Base-by-base conservation (phyloP, 2,888 invertebrate genomes). In the Ennomos erosarius region DNA sequence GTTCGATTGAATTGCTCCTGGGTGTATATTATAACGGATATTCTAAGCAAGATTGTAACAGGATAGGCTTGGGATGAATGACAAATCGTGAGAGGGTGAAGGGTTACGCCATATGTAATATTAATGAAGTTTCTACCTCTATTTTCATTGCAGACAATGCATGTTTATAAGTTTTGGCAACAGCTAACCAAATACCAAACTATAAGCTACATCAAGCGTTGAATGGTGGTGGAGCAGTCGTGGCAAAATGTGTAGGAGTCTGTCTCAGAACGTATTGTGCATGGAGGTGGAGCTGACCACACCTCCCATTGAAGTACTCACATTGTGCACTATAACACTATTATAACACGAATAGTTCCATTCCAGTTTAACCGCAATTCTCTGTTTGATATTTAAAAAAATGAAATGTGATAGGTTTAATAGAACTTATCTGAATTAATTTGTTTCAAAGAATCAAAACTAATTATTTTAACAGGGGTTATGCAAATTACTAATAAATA, bases 271-370 rank as follows among this genome's bases (percentile, higher is more conserved):
- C 36, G 16, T 43, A 52, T 54, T 57, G 55, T 55, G 38, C 58
- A 1, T 10, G 1, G 53, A 62, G 78, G 80, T 73, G 78, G 67
- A 62, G 62, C 39, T 45, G 55, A 56, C 63, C 67, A 69, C 77
- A 61, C 81, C 78, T 55, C 60, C 69, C 64, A 74, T 76, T 75
- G 64, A 71, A 68, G 54, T 54, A 57, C 62, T 69, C 47, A 59
- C 67, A 75, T 78, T 76, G 75, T 75, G 2, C 6, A 42, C 36
- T 49, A 74, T 26, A 6, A 26, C 6, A 42, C 36, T 49, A 74
- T 26, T 26, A 26, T 26, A 26, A 5, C 26, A 26, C 26, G 5
- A 26, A 26, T 26, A 6, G 26, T 26, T 26, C 26, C 6, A 4
- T 75, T 74, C 75, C 75, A 39, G 33, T 36, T 55, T 35, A 9